Percentiles rank a stretch among this genome's conserved stretches.
phyloP scores from a whole-genome alignment of 64 coral and sea anemone genomes.

The Hydrozoanthus tunicans region DNA sequence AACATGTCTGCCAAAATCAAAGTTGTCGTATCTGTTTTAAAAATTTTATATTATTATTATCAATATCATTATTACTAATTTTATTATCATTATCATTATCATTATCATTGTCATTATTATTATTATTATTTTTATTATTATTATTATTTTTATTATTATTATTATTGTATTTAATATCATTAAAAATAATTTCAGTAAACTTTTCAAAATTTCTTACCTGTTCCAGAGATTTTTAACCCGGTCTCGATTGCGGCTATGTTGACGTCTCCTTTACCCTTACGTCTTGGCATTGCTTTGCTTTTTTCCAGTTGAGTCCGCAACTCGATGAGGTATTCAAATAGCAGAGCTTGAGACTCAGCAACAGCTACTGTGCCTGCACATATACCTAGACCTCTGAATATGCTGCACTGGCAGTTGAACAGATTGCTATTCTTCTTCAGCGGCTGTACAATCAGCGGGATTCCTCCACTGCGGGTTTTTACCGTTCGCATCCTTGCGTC shows the following conservation, averaged over 20 bases:
- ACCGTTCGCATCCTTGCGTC: conserved; percentile 20
- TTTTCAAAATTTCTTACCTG: neutral
- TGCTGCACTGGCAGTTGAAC: conserved; percentile 25
- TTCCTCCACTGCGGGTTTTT: conserved; percentile 33
- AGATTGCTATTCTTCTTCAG: conserved; percentile 9
- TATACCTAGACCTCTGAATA: conserved; percentile 17
- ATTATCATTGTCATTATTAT: neutral
- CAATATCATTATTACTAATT: neutral
- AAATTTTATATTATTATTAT: neutral
- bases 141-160: neutral
- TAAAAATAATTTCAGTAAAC: neutral
- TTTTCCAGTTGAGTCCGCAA: neutral
- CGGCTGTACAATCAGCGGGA: conserved; percentile 32
- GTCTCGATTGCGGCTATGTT: neutral
- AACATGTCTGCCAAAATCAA: too few relatives aligned
- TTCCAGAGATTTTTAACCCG: neutral
- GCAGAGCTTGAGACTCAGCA: neutral
- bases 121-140: neutral
- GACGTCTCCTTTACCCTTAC: neutral
- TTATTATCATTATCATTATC: neutral
- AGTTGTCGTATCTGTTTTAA: too few relatives aligned
- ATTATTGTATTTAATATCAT: neutral
- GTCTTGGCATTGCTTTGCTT: neutral
- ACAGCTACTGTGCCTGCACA: conserved; percentile 22
- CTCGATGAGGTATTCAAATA: conserved; percentile 22